Evolutionary conservation across 2,888 invertebrate species (phyloP).

Genomic region (Brenthis hecate): DNA sequence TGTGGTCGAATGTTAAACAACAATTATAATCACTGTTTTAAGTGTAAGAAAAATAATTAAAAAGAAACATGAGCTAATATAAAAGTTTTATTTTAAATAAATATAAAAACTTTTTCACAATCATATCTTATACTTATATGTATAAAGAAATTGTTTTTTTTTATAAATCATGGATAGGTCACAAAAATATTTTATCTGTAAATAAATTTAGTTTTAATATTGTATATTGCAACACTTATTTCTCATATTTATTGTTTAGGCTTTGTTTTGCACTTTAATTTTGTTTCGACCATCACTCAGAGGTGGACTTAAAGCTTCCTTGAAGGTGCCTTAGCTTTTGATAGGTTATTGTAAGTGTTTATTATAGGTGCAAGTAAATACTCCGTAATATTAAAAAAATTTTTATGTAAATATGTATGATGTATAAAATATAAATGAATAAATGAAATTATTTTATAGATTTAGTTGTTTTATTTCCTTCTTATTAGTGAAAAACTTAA

Average conservation of each 20-base stretch:
- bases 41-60: conserved; percentile 5
- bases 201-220: conserved; percentile 20
- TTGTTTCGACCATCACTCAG: conserved; percentile 49
- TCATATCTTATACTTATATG: not conserved
- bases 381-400: conserved; percentile 67
- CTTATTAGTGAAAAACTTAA: not conserved
- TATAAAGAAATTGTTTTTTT: not conserved
- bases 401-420: conserved; percentile 74
- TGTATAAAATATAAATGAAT: conserved; percentile 70
- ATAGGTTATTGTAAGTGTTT: conserved; percentile 44
- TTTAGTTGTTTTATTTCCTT: conserved; percentile 51
- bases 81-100: not conserved
- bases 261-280: conserved; percentile 9
- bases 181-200: conserved; percentile 20
- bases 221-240: conserved; percentile 16
- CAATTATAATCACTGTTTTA: conserved; percentile 18
- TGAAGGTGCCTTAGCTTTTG: conserved; percentile 71
- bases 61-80: not conserved
- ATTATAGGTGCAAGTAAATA: conserved; percentile 72
- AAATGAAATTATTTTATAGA: conserved; percentile 80
- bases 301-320: conserved; percentile 61
- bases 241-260: conserved; percentile 21
- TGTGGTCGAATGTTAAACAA: conserved; percentile 30
- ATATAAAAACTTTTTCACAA: not conserved
- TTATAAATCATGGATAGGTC: not conserved